Base-by-base conservation (phyloP, 2,888 invertebrate species). In the Ichneumon xanthorius region DNA sequence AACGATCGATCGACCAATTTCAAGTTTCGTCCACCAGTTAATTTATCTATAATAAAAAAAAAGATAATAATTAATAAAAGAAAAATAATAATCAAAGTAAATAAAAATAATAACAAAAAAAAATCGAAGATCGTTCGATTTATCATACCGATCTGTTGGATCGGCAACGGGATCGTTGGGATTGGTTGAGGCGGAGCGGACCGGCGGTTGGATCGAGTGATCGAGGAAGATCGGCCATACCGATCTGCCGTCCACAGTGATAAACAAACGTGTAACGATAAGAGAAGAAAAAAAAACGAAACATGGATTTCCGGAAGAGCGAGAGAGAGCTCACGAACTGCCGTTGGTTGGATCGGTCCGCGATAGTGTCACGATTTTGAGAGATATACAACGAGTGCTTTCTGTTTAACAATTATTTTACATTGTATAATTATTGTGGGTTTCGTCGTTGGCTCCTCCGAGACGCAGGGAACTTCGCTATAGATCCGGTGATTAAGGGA, bases 301-400 rank as follows among this genome's bases (percentile, higher is more conserved):
- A 48, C 26, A 82, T 85, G 85, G 65, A 82, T 82, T 79, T 76
- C 37, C 79, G 48, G 40, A 80, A 63, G 82, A 71, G 61, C 85
- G 82, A 65, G 55, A 65, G 50, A 65, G 67, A 71, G 22, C 61
- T 72, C 7, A 67, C 30, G 40, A 72, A 67, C 67, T 80, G 45
- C 53, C 82, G 79, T 22, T 70, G 85, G 76, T 70, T 80, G n/a
- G 68, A 82, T 80, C 85, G 82, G 76, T 76, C 72, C 76, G 71
- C 75, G 79, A 80, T 26, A 72, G 79, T 82, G 82, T 72, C 85
- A 50, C 82, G 80, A 76, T 72, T 78, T 78, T 77, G 71, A 80
- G 19, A 61, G 30, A 61, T 16, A 55, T 0, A n/a, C n/a, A n/a
- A 19, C 22, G 22, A 61, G 61, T 61, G 61, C 22, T 11, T 26